phyloP scores from a whole-genome alignment of 2,888 invertebrate species.

The Hydrotaea diabolus region DNA sequence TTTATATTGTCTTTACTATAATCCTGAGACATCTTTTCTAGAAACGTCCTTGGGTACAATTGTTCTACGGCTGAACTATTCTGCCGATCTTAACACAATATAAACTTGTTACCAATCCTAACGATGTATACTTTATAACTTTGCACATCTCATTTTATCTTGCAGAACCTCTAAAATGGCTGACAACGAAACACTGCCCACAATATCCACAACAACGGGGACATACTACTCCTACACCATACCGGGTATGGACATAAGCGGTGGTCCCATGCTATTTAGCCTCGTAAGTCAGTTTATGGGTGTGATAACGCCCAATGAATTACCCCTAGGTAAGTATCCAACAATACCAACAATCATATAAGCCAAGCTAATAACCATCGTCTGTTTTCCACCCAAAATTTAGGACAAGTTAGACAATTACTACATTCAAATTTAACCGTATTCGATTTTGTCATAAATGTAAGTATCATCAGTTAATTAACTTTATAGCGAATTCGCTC shows the following conservation, averaged over 20 bases:
- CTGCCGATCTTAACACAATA: too few species aligned
- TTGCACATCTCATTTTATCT: neutral
- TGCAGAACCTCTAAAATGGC: slow-evolving; percentile 54
- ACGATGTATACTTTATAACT: too few species aligned
- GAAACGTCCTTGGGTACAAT: too few species aligned
- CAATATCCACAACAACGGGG: slow-evolving; percentile 70
- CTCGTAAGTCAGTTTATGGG: slow-evolving; percentile 80
- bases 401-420: slow-evolving; percentile 79
- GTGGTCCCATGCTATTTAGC: slow-evolving; percentile 80
- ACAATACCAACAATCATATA: neutral
- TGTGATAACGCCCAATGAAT: slow-evolving; percentile 80
- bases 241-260: slow-evolving; percentile 79
- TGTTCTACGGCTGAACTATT: too few species aligned
- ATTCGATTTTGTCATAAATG: slow-evolving; percentile 78
- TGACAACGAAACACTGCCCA: slow-evolving; percentile 77
- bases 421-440: slow-evolving; percentile 79
- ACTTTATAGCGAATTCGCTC: neutral
- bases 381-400: neutral
- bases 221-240: slow-evolving; percentile 79
- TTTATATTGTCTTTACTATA: too few species aligned
- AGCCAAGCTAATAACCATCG: neutral
- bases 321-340: slow-evolving; percentile 78
- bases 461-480: slow-evolving; percentile 69
- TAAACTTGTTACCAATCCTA: too few species aligned
- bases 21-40: too few species aligned